Percentiles rank a stretch among this genome's conserved stretches.
Conservation (phyloP, 2,797 vertebrate genomes). For the Sphenodon punctatus region DNA sequence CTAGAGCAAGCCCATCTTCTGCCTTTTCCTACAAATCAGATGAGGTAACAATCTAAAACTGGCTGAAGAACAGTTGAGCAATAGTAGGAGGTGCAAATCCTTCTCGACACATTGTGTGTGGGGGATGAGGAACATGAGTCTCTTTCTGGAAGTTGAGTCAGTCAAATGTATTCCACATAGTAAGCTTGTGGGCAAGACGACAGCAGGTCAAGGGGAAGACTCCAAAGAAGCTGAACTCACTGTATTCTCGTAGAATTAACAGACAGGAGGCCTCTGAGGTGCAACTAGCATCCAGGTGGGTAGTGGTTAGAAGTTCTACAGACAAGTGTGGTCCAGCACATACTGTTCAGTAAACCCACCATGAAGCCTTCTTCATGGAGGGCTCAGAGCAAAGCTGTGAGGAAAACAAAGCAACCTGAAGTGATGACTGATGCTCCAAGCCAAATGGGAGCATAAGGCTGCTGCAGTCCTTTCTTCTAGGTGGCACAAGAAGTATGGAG, state of each 20-base stretch:
- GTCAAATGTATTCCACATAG: neutral
- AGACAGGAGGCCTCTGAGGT: rapidly evolving
- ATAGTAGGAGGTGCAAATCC: neutral
- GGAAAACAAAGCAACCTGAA: neutral
- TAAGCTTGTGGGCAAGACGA: neutral
- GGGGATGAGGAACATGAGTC: neutral
- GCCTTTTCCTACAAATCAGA: neutral
- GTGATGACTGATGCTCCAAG: neutral
- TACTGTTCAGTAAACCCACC: neutral
- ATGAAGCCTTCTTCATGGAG: neutral
- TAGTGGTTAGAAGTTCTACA: neutral
- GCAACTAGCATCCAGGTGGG: neutral
- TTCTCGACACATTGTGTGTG: neutral
- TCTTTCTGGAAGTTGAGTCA: neutral
- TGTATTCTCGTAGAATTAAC: no score
- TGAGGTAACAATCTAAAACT: neutral
- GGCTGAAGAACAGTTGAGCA: neutral
- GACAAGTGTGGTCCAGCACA: neutral
- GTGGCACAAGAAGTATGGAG: neutral
- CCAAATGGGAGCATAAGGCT: neutral
- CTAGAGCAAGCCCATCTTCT: neutral
- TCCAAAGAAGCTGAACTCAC: neutral
- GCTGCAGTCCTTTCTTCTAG: neutral
- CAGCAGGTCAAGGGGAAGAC: neutral
- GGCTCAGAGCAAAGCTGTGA: neutral